Percentiles rank a stretch among this genome's conserved stretches.
Conservation (phyloP, 2,888 invertebrate species). For the Plagodis pulveraria region DNA sequence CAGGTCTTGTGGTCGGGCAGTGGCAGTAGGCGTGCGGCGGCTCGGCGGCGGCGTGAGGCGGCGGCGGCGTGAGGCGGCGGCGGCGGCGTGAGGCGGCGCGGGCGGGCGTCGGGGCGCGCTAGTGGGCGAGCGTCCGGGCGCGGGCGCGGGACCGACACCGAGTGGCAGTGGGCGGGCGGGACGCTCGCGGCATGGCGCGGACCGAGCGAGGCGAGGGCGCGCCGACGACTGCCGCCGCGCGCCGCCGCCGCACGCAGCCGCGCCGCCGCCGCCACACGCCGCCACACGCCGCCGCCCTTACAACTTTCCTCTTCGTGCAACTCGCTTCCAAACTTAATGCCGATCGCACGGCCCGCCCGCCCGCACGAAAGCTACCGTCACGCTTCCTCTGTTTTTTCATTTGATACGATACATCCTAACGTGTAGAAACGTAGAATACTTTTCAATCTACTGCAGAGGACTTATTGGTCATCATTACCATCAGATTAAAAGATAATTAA, state of each 20-base stretch:
- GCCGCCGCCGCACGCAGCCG: constrained; percentile 39
- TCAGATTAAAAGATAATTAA: too few species aligned
- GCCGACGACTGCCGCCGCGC: constrained; percentile 38
- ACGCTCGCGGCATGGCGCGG: constrained; percentile 24
- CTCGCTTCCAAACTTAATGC: too few species aligned
- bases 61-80: neutral
- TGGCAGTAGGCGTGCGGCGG: too few species aligned
- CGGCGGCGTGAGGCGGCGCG: neutral
- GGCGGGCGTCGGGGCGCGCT: neutral
- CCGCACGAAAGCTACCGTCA: too few species aligned
- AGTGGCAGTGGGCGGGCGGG: constrained; percentile 25
- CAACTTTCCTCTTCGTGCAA: constrained; percentile 4
- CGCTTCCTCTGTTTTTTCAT: too few species aligned
- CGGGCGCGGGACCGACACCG: constrained; percentile 9
- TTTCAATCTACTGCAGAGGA: too few species aligned
- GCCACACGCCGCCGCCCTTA: constrained; percentile 39
- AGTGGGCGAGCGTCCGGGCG: constrained; percentile 3
- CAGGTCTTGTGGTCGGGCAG: too few species aligned
- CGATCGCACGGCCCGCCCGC: neutral
- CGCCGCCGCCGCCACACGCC: constrained; percentile 20
- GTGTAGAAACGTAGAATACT: too few species aligned
- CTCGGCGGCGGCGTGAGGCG: too few species aligned
- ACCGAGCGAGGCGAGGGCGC: constrained; percentile 30
- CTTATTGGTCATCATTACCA: too few species aligned
- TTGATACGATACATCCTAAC: too few species aligned